Evolutionary conservation across 2,888 invertebrate species (phyloP).

Genomic region (Megastigmus dorsalis): DNA sequence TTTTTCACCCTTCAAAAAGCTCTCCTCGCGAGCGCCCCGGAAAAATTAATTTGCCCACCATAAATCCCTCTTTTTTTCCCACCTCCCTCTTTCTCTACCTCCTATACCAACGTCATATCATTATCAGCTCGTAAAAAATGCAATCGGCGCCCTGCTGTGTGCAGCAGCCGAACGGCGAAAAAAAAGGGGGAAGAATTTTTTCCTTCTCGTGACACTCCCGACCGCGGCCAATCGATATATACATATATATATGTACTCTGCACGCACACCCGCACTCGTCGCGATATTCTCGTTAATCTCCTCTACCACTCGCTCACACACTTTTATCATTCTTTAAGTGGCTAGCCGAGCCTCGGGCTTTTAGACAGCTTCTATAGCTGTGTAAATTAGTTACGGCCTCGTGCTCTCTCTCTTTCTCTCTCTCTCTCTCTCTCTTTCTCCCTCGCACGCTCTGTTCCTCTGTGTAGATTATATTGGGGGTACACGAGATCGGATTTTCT

Average conservation of each 20-base stretch:
- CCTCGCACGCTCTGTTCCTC: neutral
- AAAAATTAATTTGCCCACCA: constrained; percentile 21
- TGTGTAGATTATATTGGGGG: constrained; percentile 32
- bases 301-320: neutral
- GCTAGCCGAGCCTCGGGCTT: constrained; percentile 19
- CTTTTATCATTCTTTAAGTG: constrained; percentile 28
- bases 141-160: too few relatives aligned
- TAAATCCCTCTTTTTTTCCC: too few relatives aligned
- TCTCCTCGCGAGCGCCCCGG: neutral
- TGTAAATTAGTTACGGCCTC: constrained; percentile 41
- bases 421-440: neutral
- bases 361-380: constrained; percentile 31
- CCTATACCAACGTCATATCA: neutral
- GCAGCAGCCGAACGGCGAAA: too few relatives aligned
- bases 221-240: too few relatives aligned
- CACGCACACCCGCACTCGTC: neutral
- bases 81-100: neutral
- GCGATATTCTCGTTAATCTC: constrained; percentile 23
- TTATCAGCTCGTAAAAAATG: constrained; percentile 22
- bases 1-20: constrained; percentile 40
- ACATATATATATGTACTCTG: neutral
- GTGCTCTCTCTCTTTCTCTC: neutral
- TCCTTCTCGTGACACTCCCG: too few relatives aligned
- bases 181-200: too few relatives aligned
- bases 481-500: constrained; percentile 30